Conservation (phyloP, 2,113 vertebrate species). For the Procavia capensis region DNA sequence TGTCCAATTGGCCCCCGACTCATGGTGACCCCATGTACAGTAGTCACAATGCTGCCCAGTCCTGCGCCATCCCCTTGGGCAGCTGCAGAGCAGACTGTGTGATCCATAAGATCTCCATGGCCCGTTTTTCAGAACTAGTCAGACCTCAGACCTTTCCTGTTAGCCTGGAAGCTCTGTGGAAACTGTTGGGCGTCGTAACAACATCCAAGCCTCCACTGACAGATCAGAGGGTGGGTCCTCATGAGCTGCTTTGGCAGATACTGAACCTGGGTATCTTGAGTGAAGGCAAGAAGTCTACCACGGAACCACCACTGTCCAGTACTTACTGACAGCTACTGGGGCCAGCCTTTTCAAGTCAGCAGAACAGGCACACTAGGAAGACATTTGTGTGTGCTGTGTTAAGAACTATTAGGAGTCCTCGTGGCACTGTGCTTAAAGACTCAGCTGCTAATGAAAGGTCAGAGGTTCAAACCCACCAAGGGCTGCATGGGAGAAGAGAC, state of each 20-base stretch:
- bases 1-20: too few relatives aligned
- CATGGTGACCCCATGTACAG: too few relatives aligned
- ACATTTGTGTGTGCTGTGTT: slow-evolving; percentile 47
- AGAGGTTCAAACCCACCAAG: neutral
- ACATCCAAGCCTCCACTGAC: neutral
- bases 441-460: neutral
- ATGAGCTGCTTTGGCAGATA: neutral
- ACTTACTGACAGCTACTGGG: slow-evolving; percentile 11
- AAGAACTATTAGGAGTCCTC: slow-evolving; percentile 21
- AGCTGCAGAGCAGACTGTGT: neutral
- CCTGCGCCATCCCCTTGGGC: too few relatives aligned
- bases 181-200: neutral
- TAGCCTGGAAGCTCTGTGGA: neutral
- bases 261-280: neutral
- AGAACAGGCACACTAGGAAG: slow-evolving; percentile 62
- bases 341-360: slow-evolving; percentile 64
- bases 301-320: neutral
- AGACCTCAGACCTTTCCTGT: neutral
- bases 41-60: too few relatives aligned
- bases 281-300: neutral
- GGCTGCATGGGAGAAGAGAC: neutral
- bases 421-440: neutral
- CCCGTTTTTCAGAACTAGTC: neutral
- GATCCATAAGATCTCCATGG: neutral
- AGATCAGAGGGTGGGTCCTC: neutral